phyloP scores from a whole-genome alignment of 2,888 invertebrate species.

The Dusona sp. region DNA sequence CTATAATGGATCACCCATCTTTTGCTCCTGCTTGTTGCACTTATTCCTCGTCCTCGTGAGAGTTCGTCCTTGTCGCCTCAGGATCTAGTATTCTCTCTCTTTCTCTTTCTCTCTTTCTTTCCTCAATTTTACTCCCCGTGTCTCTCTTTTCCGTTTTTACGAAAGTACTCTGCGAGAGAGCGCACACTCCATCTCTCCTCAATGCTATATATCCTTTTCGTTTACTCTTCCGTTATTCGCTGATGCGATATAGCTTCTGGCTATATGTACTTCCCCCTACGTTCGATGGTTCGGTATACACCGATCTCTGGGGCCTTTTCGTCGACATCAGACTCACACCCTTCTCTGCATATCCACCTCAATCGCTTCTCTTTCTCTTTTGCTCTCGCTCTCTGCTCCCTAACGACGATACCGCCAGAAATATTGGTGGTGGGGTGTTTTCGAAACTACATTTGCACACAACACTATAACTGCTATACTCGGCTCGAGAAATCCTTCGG shows the following conservation, averaged over 20 bases:
- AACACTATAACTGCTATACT: slow-evolving; percentile 15
- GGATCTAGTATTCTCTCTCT: slow-evolving; percentile 47
- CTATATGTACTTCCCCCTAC: slow-evolving; percentile 33
- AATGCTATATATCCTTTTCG: slow-evolving; percentile 41
- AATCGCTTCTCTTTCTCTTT: slow-evolving; percentile 56
- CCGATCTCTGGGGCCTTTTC: slow-evolving; percentile 49
- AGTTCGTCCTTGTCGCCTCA: slow-evolving; percentile 30
- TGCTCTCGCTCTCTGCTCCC: slow-evolving; percentile 42
- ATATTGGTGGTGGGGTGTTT: slow-evolving; percentile 31
- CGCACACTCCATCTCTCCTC: slow-evolving; percentile 50
- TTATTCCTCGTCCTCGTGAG: slow-evolving; percentile 66
- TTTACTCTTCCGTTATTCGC: slow-evolving; percentile 39
- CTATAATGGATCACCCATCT: slow-evolving; percentile 78
- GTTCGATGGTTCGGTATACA: slow-evolving; percentile 36
- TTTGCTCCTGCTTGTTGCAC: slow-evolving; percentile 71
- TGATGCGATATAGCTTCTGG: slow-evolving; percentile 41
- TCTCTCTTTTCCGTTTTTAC: slow-evolving; percentile 30
- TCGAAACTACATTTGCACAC: slow-evolving; percentile 45
- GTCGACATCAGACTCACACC: slow-evolving; percentile 67
- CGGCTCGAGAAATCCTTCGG: slow-evolving; percentile 48
- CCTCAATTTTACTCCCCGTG: slow-evolving; percentile 61
- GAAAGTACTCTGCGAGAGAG: slow-evolving; percentile 15
- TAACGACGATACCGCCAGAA: slow-evolving; percentile 58
- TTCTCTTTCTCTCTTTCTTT: slow-evolving; percentile 65
- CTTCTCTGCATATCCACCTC: slow-evolving; percentile 67